These are phyloP conservation scores for Seira ritae DNA, from an alignment of 2,888 invertebrate species.

Conservation along the genomic window DNA sequence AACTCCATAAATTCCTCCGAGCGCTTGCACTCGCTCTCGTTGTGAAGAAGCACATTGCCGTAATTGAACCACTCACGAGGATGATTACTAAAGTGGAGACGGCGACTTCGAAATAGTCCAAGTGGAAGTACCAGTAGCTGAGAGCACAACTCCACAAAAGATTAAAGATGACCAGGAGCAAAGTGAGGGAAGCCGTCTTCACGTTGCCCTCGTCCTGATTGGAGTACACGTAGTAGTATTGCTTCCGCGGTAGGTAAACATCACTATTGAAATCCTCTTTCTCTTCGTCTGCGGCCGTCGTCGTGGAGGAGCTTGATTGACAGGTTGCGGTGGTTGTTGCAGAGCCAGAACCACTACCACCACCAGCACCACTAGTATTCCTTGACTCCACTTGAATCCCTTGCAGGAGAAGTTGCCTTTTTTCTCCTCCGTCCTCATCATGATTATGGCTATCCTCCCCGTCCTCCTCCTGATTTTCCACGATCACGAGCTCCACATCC, in stretches of 20 bases:
- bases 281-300: neutral
- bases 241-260: neutral
- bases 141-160: constrained; percentile 58
- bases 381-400: constrained; percentile 16
- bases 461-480: neutral
- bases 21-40: constrained; percentile 17
- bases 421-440: constrained; percentile 27
- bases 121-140: constrained; percentile 60
- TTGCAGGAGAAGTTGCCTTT: constrained; percentile 18
- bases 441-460: constrained; percentile 24
- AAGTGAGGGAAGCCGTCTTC: constrained; percentile 37
- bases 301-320: constrained; percentile 43
- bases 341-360: no score
- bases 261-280: neutral
- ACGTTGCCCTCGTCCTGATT: neutral
- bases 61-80: constrained; percentile 49
- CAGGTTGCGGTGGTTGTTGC: constrained; percentile 43
- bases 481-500: neutral
- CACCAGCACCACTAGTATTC: no score
- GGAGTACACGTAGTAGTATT: neutral
- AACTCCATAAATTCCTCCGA: constrained; percentile 42
- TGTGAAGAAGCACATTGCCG: constrained; percentile 47
- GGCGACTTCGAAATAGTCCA: constrained; percentile 48
- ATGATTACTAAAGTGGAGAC: constrained; percentile 52
- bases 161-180: constrained; percentile 50